Base-by-base conservation (phyloP, 2,113 vertebrate genomes). In the Ammodytes marinus region DNA sequence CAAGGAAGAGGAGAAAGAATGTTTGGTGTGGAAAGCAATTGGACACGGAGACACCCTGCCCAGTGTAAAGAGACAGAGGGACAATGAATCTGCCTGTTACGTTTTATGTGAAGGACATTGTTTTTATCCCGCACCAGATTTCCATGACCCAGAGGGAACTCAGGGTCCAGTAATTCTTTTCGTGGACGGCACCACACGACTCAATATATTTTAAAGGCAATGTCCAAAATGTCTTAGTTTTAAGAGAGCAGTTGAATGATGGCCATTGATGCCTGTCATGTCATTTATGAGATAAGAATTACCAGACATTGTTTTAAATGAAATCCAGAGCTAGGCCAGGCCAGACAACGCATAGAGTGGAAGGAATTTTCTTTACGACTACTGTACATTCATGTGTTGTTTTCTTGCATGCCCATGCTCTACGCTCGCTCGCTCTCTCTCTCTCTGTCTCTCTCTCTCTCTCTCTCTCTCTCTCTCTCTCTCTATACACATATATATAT, bases 231-330 rank as follows among this genome's bases (percentile, higher is more conserved):
- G 57, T 90, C 85, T 85, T 87, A 46, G 74, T 79, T 89, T 90
- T 80, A 89, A 86, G 83, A 86, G 88, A 74, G 15, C 5, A 49
- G 40, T 27, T 80, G 82, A 91, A 83, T 83, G 90, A 91, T 82
- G 83, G 80, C 55, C 55, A 43, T 76, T 69, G 72, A 86, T 83
- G 85, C 74, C 72, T 88, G 89, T 77, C 80, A 71, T 89, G 83
- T 86, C 88, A 90, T 92, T 94, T 91, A 93, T 79, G 88, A 75
- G 89, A 88, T 80, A 85, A 75, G 80, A 84, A 88, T 84, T 78
- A 80, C 74, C 72, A 89, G 74, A 57, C 50, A 69, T 57, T 5
- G 17, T 78, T 85, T 84, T 76, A 79, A 91, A 89, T 79, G 50
- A 80, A 76, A 71, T 77, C 85, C 90, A 86, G 69, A 90, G 53